Conservation (phyloP, 2,888 invertebrate species). For the Cactoblastis cactorum region DNA sequence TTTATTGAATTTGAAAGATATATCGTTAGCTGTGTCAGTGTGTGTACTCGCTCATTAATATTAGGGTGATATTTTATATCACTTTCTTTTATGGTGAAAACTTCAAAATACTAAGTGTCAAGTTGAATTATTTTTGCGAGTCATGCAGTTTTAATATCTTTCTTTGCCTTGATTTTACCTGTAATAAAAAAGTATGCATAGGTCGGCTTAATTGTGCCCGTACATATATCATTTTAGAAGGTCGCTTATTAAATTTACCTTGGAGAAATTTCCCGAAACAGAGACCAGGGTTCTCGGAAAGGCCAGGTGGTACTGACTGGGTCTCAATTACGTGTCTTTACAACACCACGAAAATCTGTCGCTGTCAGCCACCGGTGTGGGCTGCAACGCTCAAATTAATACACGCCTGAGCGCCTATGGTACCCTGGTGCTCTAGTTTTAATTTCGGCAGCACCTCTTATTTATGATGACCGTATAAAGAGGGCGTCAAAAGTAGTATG, state of each 20-base stretch:
- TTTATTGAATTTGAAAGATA: background rate
- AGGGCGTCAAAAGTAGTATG: no score
- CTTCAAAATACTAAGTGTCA: background rate
- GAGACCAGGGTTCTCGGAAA: constrained; percentile 10
- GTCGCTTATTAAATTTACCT: background rate
- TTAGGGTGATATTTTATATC: constrained; percentile 7
- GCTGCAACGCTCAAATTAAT: constrained; percentile 56
- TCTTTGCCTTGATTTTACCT: background rate
- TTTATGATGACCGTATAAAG: constrained; percentile 68
- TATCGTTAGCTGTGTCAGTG: constrained; percentile 11
- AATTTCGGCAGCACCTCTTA: constrained; percentile 66
- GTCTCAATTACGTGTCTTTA: constrained; percentile 49
- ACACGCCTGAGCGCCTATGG: constrained; percentile 15
- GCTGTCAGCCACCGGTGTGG: constrained; percentile 43
- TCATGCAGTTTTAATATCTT: no score
- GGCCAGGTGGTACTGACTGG: constrained; percentile 44
- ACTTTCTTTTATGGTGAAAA: background rate
- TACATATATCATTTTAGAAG: background rate
- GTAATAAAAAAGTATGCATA: background rate
- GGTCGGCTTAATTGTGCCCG: background rate
- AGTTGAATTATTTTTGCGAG: no score
- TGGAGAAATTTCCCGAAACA: constrained; percentile 10
- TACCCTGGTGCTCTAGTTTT: constrained; percentile 55
- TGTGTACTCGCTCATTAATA: constrained; percentile 5
- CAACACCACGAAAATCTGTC: constrained; percentile 58